Evolutionary conservation across 2,888 invertebrate species (phyloP).

Genomic region (Diarsia mendica): DNA sequence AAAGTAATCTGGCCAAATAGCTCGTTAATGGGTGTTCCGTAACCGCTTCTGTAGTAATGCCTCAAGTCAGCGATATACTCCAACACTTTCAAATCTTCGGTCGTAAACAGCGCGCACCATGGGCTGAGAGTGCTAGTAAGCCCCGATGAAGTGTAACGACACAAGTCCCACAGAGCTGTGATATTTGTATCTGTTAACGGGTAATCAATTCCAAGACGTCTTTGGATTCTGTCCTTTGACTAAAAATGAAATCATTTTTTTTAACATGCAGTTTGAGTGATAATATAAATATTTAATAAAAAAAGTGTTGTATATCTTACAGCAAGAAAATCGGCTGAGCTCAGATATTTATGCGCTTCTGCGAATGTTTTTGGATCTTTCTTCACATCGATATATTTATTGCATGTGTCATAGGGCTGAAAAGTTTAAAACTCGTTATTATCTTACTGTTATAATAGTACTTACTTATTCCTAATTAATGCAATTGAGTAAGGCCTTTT

Average conservation of each 20-base stretch:
- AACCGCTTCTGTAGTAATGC: constrained; percentile 91
- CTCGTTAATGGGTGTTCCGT: constrained; percentile 88
- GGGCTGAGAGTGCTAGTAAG: constrained; percentile 88
- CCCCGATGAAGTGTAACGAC: constrained; percentile 93
- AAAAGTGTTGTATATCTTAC: constrained; percentile 69
- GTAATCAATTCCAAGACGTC: constrained; percentile 87
- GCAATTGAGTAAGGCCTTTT: background rate
- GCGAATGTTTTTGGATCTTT: constrained; percentile 66
- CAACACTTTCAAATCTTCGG: constrained; percentile 92
- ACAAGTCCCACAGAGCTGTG: constrained; percentile 93
- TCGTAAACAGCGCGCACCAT: constrained; percentile 94
- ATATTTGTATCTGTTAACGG: constrained; percentile 85
- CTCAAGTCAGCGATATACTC: constrained; percentile 94
- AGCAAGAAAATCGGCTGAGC: constrained; percentile 77
- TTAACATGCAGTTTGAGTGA: background rate
- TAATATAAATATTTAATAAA: background rate
- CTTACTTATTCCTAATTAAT: background rate
- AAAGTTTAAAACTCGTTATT: constrained; percentile 55
- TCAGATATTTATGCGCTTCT: constrained; percentile 75
- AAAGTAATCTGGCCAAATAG: constrained; percentile 92
- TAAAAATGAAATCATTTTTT: constrained; percentile 59
- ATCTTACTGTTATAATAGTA: background rate
- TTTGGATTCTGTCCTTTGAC: constrained; percentile 87
- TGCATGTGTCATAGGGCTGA: constrained; percentile 85
- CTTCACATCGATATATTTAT: constrained; percentile 80